Evolutionary conservation across 23 tunicate species (phyloP), one percentile per base, ranked within the genome.

Genomic region (Styela clava): DNA sequence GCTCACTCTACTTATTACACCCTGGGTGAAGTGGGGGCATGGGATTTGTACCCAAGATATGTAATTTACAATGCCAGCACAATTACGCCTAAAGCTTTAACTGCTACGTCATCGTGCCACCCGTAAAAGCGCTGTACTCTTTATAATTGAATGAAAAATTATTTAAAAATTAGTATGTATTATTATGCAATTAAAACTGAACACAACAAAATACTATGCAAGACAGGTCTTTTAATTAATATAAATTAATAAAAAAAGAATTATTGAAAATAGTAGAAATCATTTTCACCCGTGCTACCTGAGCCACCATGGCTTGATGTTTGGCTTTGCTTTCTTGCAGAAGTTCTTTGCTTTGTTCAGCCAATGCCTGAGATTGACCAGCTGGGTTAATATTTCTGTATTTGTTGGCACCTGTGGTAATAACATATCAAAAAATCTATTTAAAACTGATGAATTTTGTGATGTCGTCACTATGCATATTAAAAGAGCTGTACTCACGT

Each of bases 311-410:
- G 3, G 96, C 89, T 52, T 82, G 89, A 76, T 90, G 96, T 36
- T 90, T 90, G 28, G 96, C 96, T 74, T 90, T 90, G 84, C 89
- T 90, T 62, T 85, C 86, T 63, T 90, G 96, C 21, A 85, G 65
- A 31, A 85, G 82, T 44, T 74, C 73, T 63, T 79, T 83, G 74
- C 96, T 90, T 81, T 90, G 89, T 32, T 81, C 86, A 9, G 89
- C 90, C 22, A 85, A 78, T 21, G 74, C 76, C 24, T 85, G 89
- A 3, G 84, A 78, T 23, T 77, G 65, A 64, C 52, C 31, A 24
- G 68, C 30, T 3, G 52, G 81, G 27, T 33, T 70, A 52, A 35
- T n/a, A n/a, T n/a, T 25, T 52, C 27, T 34, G 2, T 29, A 74
- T 62, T 83, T 74, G 27, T 22, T 52, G 21, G 74, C 68, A 5